Evolutionary conservation across 2,888 invertebrate species (phyloP).

Genomic region (Pyrochroa serraticornis): DNA sequence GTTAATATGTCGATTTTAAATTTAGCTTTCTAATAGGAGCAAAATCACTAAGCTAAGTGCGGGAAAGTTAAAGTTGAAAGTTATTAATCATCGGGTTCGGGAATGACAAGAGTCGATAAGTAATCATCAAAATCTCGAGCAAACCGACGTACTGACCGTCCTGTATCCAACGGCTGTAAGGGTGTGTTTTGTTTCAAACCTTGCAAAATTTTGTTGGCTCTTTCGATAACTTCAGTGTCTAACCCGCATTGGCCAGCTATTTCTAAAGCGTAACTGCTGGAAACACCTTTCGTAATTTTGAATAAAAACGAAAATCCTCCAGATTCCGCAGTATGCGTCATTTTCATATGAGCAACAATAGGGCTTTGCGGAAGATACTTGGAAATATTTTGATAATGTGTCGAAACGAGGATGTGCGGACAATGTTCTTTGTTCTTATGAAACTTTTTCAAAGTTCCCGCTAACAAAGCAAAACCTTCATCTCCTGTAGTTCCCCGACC

Average conservation of each 20-base stretch:
- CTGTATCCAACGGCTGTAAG: not conserved
- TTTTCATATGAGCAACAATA: slow-evolving; percentile 47
- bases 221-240: slow-evolving; percentile 57
- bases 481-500: slow-evolving; percentile 81
- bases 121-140: not conserved
- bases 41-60: slow-evolving; percentile 62
- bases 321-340: slow-evolving; percentile 46
- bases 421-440: slow-evolving; percentile 62
- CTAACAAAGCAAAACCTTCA: slow-evolving; percentile 78
- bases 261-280: slow-evolving; percentile 70
- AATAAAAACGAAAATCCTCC: slow-evolving; percentile 71
- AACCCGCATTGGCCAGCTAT: slow-evolving; percentile 69
- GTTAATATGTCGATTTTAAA: no score
- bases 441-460: slow-evolving; percentile 72
- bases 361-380: slow-evolving; percentile 64
- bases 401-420: slow-evolving; percentile 78
- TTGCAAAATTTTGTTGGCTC: not conserved
- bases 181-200: no score
- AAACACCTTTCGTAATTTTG: slow-evolving; percentile 66
- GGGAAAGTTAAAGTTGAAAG: no score
- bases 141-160: not conserved
- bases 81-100: slow-evolving; percentile 6
- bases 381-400: slow-evolving; percentile 75
- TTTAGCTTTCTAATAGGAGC: no score
- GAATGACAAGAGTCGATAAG: slow-evolving; percentile 3